A percentile compares a stretch with the other conserved stretches of the same genome.
Evolutionary conservation across 2,113 vertebrate species (phyloP).

Genomic region (Rafetus swinhoei): DNA sequence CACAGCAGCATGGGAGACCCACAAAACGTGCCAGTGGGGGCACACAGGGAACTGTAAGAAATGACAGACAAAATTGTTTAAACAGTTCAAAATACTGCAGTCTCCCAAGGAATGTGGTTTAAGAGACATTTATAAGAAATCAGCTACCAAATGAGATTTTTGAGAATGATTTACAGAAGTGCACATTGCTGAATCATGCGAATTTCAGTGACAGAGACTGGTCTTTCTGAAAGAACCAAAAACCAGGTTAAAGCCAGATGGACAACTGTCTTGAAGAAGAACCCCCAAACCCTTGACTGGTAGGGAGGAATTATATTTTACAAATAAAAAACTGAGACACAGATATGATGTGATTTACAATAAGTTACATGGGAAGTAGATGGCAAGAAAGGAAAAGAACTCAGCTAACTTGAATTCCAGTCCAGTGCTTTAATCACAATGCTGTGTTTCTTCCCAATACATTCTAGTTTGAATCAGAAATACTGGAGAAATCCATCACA

Average conservation of each 20-base stretch:
- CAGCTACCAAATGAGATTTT: neutral
- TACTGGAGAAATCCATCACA: fast-evolving
- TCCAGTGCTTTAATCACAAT: fast-evolving
- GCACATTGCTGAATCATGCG: neutral
- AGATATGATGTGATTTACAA: neutral
- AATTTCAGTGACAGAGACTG: neutral
- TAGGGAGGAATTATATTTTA: neutral
- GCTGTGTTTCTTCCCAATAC: neutral
- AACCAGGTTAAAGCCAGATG: neutral
- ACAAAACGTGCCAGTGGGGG: neutral
- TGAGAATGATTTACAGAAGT: neutral
- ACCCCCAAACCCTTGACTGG: neutral
- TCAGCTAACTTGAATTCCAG: neutral
- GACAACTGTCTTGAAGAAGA: neutral
- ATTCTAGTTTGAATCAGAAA: neutral
- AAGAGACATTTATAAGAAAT: neutral
- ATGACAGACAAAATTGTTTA: neutral
- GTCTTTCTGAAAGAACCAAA: neutral
- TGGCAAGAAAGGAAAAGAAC: neutral
- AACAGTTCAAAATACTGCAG: neutral
- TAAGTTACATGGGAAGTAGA: neutral
- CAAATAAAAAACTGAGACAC: neutral
- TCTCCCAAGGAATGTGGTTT: neutral
- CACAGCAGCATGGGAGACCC: neutral
- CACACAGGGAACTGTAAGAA: neutral